These are phyloP conservation scores for Willowsia nigromaculata DNA, from an alignment of 2,888 invertebrate species.

Conservation along the genomic window DNA sequence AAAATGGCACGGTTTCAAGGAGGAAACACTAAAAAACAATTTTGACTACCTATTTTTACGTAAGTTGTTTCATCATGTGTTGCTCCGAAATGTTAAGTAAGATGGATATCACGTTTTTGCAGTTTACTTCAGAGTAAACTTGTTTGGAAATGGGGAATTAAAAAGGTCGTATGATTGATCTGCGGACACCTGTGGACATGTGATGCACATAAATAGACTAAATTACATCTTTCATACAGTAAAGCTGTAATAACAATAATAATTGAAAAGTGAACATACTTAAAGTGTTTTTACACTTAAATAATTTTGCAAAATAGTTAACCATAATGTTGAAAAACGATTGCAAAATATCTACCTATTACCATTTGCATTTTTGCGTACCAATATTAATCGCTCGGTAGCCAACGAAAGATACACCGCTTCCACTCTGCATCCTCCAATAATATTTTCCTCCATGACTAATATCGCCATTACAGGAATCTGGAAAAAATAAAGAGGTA, in stretches of 20 bases:
- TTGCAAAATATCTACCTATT: no score
- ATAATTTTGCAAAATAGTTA: background rate
- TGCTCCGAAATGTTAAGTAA: background rate
- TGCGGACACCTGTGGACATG: background rate
- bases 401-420: no score
- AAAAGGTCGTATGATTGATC: background rate
- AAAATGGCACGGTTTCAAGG: conserved; percentile 2
- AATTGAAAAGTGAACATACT: background rate
- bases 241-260: background rate
- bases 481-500: conserved; percentile 26
- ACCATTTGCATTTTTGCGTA: no score
- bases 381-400: no score
- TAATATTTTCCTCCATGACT: background rate
- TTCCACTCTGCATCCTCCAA: background rate
- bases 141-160: background rate
- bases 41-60: background rate
- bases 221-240: background rate
- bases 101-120: background rate
- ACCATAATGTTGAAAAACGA: no score
- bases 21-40: background rate
- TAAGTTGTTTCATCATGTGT: background rate
- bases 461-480: conserved; percentile 16
- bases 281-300: background rate
- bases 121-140: background rate
- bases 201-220: background rate